Evolutionary conservation across 1,140 invertebrate species (phyloP), one percentile per base, ranked within the genome.

Genomic region (Lutraria rhynchaena): DNA sequence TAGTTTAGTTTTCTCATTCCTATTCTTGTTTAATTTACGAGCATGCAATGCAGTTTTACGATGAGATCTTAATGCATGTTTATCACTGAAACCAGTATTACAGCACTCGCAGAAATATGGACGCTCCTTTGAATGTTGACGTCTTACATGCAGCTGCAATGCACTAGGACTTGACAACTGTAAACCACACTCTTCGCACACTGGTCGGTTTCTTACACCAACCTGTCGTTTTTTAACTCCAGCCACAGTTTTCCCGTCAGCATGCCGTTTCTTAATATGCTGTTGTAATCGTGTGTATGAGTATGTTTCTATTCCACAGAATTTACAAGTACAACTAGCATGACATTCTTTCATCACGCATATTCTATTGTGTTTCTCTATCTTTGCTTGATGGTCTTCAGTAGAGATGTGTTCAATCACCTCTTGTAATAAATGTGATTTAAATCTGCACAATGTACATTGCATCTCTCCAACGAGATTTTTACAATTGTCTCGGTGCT

Each of bases 361-460:
- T 0, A 96, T 95, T 0, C 96, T 96, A 83, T 95, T 94, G 11
- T 73, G 44, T 67, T 83, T 87, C 53, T 81, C 81, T 2, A 87
- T 61, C 33, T 44, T 61, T 29, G 76, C 44, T 35, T 51, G 46
- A 76, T 90, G 89, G 0, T 74, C 67, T 11, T 70, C 41, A 29
- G 74, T 76, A 37, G 76, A 86, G 80, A 97, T 90, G 89, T 98
- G 97, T 29, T 93, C 86, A 27, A 94, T 92, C 95, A 97, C 95
- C 35, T 93, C 91, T 29, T 94, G 92, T 74, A 94, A 95, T 44
- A 93, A 92, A n/a, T 94, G 93, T 87, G 94, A 95, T 87, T 95
- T 94, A 86, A 94, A 95, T 88, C 96, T 95, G 86, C 97, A 98
- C 75, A 95, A 94, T 0, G 94, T 94, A 89, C 97, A 98, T 92